phyloP scores from a whole-genome alignment of 2,797 vertebrate species.

The Craterocephalus amniculus region DNA sequence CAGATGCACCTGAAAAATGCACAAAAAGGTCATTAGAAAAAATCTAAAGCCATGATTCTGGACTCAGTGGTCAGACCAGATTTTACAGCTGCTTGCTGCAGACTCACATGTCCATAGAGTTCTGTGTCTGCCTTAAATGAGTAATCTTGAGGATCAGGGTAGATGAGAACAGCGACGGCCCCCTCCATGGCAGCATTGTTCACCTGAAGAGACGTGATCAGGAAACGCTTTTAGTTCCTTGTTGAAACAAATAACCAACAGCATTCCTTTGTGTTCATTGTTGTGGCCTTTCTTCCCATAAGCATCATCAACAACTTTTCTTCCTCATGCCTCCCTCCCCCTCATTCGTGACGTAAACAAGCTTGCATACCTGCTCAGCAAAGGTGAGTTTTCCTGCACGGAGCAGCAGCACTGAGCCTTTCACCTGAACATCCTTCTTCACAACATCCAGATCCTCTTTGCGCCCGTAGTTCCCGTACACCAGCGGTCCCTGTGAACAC shows the following conservation, averaged over 20 bases:
- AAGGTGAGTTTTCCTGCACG: constrained; percentile 87
- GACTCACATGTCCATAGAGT: constrained; percentile 92
- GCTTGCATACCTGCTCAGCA: constrained; percentile 90
- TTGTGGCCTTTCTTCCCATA: not conserved
- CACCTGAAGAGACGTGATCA: constrained; percentile 78
- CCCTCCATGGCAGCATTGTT: constrained; percentile 82
- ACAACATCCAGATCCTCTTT: constrained; percentile 83
- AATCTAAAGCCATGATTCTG: not conserved
- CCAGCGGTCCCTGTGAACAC: constrained; percentile 83
- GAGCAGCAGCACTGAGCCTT: constrained; percentile 84
- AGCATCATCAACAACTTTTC: not conserved
- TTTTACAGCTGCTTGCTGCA: not conserved
- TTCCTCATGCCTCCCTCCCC: not conserved
- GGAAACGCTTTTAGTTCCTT: not conserved
- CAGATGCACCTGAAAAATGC: constrained; percentile 88
- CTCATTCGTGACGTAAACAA: not conserved
- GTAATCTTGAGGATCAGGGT: constrained; percentile 76
- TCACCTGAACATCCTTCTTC: constrained; percentile 54
- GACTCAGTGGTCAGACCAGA: not conserved
- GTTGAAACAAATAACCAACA: not conserved
- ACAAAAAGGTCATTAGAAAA: not conserved
- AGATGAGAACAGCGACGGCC: constrained; percentile 89
- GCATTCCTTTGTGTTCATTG: too few relatives aligned
- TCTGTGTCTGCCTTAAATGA: not conserved
- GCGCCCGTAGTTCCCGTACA: constrained; percentile 89